These are phyloP conservation scores for Bucorvus abyssinicus DNA, from an alignment of 2,797 vertebrate genomes.

Conservation along the genomic window DNA sequence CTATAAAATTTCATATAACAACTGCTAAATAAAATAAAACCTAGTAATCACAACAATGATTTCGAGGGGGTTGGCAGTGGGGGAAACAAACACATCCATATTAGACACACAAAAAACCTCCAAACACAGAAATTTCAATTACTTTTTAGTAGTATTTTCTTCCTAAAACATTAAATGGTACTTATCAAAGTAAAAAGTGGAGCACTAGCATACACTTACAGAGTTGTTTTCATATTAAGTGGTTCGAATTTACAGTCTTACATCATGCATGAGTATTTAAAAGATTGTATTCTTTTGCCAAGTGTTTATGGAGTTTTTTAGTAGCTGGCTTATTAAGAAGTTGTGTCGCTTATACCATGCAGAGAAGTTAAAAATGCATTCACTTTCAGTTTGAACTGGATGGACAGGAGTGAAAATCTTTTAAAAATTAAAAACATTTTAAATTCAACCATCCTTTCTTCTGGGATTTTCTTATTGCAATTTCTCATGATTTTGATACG, in stretches of 20 bases:
- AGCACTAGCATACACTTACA: neutral
- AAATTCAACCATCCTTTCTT: neutral
- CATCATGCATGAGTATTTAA: neutral
- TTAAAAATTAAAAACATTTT: conserved; percentile 16
- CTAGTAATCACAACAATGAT: neutral
- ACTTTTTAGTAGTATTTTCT: neutral
- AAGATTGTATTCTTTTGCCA: neutral
- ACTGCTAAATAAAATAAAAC: neutral
- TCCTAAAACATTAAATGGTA: neutral
- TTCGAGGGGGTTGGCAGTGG: accelerated
- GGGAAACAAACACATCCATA: accelerated
- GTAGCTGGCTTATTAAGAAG: neutral
- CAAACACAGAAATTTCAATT: neutral
- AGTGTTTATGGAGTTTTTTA: neutral
- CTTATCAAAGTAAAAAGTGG: neutral
- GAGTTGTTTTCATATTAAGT: neutral
- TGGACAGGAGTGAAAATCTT: neutral
- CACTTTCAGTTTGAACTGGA: neutral
- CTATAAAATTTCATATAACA: neutral
- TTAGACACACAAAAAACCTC: accelerated
- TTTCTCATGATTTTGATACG: neutral
- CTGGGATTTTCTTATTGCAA: neutral
- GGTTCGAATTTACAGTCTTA: neutral
- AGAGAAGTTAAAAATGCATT: neutral
- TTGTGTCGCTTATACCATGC: neutral